Evolutionary conservation across 2,797 vertebrate genomes (phyloP).

Genomic region (Sebastes baramenuke): DNA sequence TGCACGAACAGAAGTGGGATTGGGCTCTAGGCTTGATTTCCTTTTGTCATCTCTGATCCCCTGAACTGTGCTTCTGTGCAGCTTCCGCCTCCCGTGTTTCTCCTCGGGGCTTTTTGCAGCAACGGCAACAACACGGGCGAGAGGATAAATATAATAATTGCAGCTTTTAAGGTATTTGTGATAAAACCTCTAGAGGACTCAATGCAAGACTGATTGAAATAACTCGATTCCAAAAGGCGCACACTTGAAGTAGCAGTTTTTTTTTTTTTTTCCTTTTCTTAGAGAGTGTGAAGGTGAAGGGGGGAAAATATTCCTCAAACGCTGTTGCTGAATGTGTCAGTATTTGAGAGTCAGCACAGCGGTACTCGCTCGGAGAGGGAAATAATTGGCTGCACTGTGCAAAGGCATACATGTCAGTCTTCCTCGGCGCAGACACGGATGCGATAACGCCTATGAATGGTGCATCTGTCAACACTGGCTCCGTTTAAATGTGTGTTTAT

Average conservation of each 20-base stretch:
- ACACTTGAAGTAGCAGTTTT: slow-evolving; percentile 9
- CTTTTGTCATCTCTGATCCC: slow-evolving; percentile 43
- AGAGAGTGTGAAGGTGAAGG: slow-evolving; percentile 42
- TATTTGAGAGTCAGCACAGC: slow-evolving; percentile 74
- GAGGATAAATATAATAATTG: slow-evolving; percentile 40
- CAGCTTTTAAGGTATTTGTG: slow-evolving; percentile 42
- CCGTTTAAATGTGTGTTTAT: slow-evolving; percentile 18
- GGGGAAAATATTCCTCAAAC: slow-evolving; percentile 69
- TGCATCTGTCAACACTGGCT: slow-evolving; percentile 32
- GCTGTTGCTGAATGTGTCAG: slow-evolving; percentile 69
- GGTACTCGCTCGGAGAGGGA: slow-evolving; percentile 53
- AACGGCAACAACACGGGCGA: background rate
- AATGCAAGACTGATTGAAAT: slow-evolving; percentile 35
- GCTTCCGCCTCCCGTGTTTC: background rate
- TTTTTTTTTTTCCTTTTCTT: background rate
- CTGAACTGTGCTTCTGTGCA: slow-evolving; percentile 34
- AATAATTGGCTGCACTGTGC: slow-evolving; percentile 81
- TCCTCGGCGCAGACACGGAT: slow-evolving; percentile 48
- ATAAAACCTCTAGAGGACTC: slow-evolving; percentile 29
- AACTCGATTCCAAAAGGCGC: slow-evolving; percentile 18
- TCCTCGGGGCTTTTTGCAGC: slow-evolving; percentile 20
- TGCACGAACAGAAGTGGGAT: slow-evolving; percentile 7
- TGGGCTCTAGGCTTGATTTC: slow-evolving; percentile 18
- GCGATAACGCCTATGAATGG: slow-evolving; percentile 45
- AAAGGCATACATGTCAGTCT: slow-evolving; percentile 66